Base-by-base conservation (phyloP, 2,888 invertebrate species). In the Junonia oenone region DNA sequence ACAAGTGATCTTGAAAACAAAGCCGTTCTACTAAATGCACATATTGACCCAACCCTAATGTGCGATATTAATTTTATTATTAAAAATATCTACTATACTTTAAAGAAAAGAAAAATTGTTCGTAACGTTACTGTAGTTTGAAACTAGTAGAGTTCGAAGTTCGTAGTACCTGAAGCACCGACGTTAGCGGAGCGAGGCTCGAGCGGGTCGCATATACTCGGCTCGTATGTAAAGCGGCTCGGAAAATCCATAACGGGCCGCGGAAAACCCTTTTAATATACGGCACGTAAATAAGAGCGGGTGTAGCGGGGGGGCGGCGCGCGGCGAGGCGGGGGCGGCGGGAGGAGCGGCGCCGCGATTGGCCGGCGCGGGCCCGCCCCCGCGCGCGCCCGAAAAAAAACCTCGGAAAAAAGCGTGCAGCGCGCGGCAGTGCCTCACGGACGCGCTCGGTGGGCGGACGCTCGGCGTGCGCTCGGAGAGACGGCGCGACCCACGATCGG, bases 241-340 rank as follows among this genome's bases (percentile, higher is more conserved):
- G 80, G 88, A 86, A 89, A 88, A 88, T 88, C 90, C 83, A 89
- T 89, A 90, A 85, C 84, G 83, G 82, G 76, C 81, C 86, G 88
- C 86, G 88, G 88, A 90, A 89, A 90, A 88, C 90, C 90, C 89
- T 90, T 89, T 90, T 87, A 88, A 89, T 90, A 88, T 89, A 87
- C 86, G 88, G 77, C 82, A 88, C 88, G 87, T 89, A 87, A 89
- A 89, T 88, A 86, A 83, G 81, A 74, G 78, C 61, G 68, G 77
- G 63, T 65, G 67, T 69, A 62, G 68, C 71, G 64, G 67, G 69
- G 69, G 62, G 67, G 64, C 63, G 66, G 63, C 67, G 59, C 57
- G 61, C 22, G 56, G 65, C 64, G 62, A 66, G 65, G 64, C 66
- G 58, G 56, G 63, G 55, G 61, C 59, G 61, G 69, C 69, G 73